These are phyloP conservation scores for Anoplolepis gracilipes DNA, from an alignment of 1,140 invertebrate species.

Conservation along the genomic window DNA sequence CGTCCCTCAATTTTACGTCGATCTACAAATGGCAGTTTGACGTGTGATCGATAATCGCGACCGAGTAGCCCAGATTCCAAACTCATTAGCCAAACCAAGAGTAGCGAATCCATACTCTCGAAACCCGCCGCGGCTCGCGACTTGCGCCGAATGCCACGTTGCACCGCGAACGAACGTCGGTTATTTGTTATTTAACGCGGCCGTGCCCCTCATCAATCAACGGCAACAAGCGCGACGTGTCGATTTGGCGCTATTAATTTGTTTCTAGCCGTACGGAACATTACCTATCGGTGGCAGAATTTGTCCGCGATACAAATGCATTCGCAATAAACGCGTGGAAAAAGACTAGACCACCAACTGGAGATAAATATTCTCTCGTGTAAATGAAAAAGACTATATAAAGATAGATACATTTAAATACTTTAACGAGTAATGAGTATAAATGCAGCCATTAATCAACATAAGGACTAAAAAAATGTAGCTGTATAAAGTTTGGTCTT, in stretches of 20 bases:
- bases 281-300: slow-evolving; percentile 15
- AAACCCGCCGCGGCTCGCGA: slow-evolving; percentile 20
- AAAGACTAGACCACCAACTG: not conserved
- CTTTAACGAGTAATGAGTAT: slow-evolving; percentile 65
- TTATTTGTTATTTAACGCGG: slow-evolving; percentile 56
- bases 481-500: not conserved
- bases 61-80: slow-evolving; percentile 53
- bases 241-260: slow-evolving; percentile 56
- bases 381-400: slow-evolving; percentile 64
- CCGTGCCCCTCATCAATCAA: slow-evolving; percentile 42
- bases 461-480: not conserved
- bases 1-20: slow-evolving; percentile 12
- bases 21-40: slow-evolving; percentile 55
- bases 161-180: slow-evolving; percentile 30
- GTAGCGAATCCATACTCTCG: slow-evolving; percentile 39
- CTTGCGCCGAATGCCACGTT: slow-evolving; percentile 30
- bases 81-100: slow-evolving; percentile 47
- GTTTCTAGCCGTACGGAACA: slow-evolving; percentile 32
- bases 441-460: slow-evolving; percentile 68
- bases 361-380: not conserved
- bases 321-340: not conserved
- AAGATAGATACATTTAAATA: slow-evolving; percentile 54
- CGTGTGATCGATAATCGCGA: slow-evolving; percentile 57
- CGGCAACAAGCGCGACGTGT: slow-evolving; percentile 41
- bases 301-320: slow-evolving; percentile 41